Conservation (phyloP, 2,113 vertebrate genomes). For the Neodontobutis hainanensis region DNA sequence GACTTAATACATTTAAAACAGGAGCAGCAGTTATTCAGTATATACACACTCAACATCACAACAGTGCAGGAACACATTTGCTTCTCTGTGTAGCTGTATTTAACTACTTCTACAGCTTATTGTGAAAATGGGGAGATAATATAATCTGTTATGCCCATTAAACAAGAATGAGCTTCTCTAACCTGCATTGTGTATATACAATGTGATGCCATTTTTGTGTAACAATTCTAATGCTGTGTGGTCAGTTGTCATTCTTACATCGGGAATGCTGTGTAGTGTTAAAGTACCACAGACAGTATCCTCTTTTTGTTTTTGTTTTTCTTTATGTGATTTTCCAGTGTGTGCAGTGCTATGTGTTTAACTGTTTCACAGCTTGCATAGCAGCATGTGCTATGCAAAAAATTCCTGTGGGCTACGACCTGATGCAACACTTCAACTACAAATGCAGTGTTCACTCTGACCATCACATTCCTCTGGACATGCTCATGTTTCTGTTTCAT, state of each 20-base stretch:
- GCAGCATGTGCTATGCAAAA: constrained; percentile 81
- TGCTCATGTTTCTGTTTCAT: constrained; percentile 49
- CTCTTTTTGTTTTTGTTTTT: constrained; percentile 38
- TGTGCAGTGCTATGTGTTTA: constrained; percentile 76
- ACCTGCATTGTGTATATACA: constrained; percentile 77
- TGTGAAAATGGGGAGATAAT: constrained; percentile 65
- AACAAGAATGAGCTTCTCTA: constrained; percentile 69
- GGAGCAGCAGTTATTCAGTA: constrained; percentile 70
- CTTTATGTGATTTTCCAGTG: constrained; percentile 69
- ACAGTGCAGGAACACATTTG: constrained; percentile 77
- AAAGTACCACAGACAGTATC: constrained; percentile 68
- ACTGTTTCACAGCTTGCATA: constrained; percentile 75
- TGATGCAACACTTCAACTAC: constrained; percentile 72
- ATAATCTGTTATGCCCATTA: constrained; percentile 64
- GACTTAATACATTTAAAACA: constrained; percentile 60
- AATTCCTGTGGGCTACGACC: constrained; percentile 61
- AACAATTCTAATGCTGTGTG: constrained; percentile 75
- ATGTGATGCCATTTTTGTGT: constrained; percentile 76
- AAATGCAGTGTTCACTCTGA: constrained; percentile 57
- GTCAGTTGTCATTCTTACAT: constrained; percentile 70
- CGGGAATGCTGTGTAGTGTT: constrained; percentile 75
- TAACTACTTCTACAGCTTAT: constrained; percentile 64
- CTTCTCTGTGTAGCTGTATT: constrained; percentile 74
- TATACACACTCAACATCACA: constrained; percentile 67
- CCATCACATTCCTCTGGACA: constrained; percentile 61